Evolutionary conservation across 2,113 vertebrate genomes (phyloP).

Genomic region (Petroica traversi): DNA sequence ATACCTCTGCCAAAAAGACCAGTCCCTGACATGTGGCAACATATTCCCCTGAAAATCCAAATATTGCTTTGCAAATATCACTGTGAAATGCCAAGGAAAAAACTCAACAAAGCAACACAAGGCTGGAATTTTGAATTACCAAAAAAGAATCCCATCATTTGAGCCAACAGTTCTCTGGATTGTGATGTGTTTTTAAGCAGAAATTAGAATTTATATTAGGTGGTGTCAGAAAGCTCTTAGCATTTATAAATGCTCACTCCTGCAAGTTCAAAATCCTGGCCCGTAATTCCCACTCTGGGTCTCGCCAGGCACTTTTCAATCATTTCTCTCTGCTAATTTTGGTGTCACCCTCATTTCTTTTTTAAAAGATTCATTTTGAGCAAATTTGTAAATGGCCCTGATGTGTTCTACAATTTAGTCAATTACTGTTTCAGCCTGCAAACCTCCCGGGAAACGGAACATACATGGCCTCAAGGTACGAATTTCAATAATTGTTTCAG

Average conservation of each 20-base stretch:
- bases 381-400: constrained; percentile 97
- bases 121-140: constrained; percentile 56
- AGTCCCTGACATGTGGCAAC: neutral
- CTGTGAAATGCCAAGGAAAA: neutral
- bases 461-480: constrained; percentile 99
- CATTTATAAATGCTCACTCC: constrained; percentile 84
- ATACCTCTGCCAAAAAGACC: neutral
- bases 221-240: constrained; percentile 73
- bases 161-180: constrained; percentile 42
- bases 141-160: constrained; percentile 52
- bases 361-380: constrained; percentile 89
- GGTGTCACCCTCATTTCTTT: constrained; percentile 91
- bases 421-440: constrained; percentile 99
- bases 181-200: constrained; percentile 71
- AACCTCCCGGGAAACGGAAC: constrained; percentile 99
- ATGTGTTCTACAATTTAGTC: constrained; percentile 98
- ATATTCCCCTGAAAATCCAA: neutral
- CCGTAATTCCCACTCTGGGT: constrained; percentile 87
- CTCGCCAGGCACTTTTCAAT: constrained; percentile 87
- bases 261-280: constrained; percentile 84
- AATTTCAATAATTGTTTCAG: constrained; percentile 99
- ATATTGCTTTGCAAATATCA: neutral
- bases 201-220: constrained; percentile 75
- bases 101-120: neutral
- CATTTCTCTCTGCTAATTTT: constrained; percentile 88